Conservation (phyloP, 2,113 vertebrate genomes). For the Suricata suricatta region DNA sequence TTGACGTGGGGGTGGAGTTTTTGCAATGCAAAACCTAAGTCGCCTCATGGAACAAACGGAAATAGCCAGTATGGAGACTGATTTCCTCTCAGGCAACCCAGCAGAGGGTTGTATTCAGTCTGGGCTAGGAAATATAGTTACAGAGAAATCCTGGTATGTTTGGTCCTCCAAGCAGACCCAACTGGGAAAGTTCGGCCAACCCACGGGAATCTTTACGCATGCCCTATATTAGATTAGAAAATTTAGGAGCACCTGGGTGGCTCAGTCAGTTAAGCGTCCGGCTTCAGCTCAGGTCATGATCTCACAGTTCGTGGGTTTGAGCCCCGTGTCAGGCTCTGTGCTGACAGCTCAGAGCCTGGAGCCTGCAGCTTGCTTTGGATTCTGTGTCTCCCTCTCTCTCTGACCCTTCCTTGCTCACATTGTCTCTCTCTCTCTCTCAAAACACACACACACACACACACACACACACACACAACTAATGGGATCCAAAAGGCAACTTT, state of each 20-base stretch:
- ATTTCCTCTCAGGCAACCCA: not conserved
- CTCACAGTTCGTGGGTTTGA: no score
- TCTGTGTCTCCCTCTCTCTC: no score
- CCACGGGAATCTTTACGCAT: not conserved
- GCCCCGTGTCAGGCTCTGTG: no score
- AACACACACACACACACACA: no score
- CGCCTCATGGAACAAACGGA: not conserved
- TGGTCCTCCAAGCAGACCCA: not conserved
- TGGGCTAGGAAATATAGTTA: not conserved
- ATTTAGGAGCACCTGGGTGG: not conserved
- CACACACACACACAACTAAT: no score
- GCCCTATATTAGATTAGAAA: not conserved
- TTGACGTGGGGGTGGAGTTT: fast-evolving
- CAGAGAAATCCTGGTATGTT: not conserved
- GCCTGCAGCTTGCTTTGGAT: no score
- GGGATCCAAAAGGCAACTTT: no score
- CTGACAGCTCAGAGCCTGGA: no score
- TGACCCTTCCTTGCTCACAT: no score
- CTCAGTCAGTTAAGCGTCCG: no score
- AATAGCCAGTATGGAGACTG: not conserved
- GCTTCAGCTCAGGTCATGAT: no score
- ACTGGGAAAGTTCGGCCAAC: not conserved
- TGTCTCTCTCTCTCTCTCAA: no score
- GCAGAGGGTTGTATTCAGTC: not conserved
- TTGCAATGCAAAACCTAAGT: not conserved